A percentile compares a stretch with the other conserved stretches of the same genome.
Conservation (phyloP, 1,140 invertebrate species). For the Eupeodes corollae region DNA sequence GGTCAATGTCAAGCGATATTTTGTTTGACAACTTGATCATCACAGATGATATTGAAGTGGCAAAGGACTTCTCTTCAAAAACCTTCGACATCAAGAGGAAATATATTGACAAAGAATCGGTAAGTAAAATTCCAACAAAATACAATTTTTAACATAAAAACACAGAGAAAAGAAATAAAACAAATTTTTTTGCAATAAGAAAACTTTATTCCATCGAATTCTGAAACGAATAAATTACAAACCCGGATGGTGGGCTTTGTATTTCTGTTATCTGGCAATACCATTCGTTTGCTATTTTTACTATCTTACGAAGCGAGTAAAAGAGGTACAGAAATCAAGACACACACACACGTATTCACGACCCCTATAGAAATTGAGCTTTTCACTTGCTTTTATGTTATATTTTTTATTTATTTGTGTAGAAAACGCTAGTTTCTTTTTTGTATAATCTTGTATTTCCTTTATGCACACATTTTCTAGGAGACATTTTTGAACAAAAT, state of each 20-base stretch:
- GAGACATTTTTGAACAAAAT: conserved; percentile 70
- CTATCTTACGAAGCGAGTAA: conserved; percentile 51
- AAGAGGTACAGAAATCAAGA: conserved; percentile 45
- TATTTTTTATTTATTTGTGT: conserved; percentile 3
- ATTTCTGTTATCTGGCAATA: conserved; percentile 62
- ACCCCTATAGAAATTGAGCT: conserved; percentile 17
- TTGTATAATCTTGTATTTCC: conserved; percentile 13
- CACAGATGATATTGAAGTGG: conserved; percentile 70
- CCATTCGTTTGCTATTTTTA: conserved; percentile 58
- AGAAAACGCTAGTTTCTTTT: conserved; percentile 8
- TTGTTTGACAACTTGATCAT: conserved; percentile 93
- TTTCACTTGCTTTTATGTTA: conserved; percentile 1
- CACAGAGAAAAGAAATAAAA: conserved; percentile 6
- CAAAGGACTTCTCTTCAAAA: conserved; percentile 66
- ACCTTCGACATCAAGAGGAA: conserved; percentile 78
- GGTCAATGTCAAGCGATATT: conserved; percentile 94
- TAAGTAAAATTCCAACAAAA: conserved; percentile 40
- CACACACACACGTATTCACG: background rate
- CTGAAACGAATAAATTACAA: conserved; percentile 63
- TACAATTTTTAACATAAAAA: background rate
- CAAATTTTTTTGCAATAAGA: conserved; percentile 37
- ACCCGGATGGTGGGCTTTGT: conserved; percentile 65
- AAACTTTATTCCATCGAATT: conserved; percentile 57
- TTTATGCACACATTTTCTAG: conserved; percentile 41
- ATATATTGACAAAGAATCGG: conserved; percentile 65